Conservation (phyloP, 2,888 invertebrate genomes). For the Eledona agricola region DNA sequence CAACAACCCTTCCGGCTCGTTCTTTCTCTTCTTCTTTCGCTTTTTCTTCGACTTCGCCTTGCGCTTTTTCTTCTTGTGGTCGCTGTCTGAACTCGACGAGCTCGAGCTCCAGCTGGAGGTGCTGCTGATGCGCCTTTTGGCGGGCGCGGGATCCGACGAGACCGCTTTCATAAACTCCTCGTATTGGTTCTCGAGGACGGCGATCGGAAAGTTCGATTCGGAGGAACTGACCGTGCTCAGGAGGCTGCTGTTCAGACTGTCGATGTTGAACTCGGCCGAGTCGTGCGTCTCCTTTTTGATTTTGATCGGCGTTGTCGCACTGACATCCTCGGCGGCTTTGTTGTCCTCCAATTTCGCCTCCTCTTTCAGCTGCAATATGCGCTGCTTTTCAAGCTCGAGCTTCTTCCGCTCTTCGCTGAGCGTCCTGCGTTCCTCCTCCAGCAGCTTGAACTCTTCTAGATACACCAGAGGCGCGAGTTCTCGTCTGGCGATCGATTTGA, state of each 20-base stretch:
- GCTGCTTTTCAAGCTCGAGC: conserved; percentile 43
- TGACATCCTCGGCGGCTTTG: conserved; percentile 9
- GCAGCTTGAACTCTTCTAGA: conserved; percentile 39
- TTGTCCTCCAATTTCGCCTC: conserved; percentile 29
- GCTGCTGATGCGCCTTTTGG: conserved; percentile 17
- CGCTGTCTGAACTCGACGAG: conserved; percentile 24
- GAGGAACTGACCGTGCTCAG: conserved; percentile 24
- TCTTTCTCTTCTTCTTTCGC: conserved; percentile 27
- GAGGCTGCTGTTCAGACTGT: conserved; percentile 30
- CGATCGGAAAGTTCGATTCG: conserved; percentile 34
- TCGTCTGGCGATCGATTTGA: conserved; percentile 44
- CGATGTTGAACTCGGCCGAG: conserved; percentile 22
- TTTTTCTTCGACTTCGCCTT: conserved; percentile 32
- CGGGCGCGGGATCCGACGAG: conserved; percentile 51
- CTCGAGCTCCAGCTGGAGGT: conserved; percentile 20
- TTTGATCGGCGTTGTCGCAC: conserved; percentile 19
- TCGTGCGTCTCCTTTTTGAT: conserved; percentile 31
- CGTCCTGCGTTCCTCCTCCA: conserved; percentile 36
- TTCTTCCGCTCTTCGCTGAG: conserved; percentile 41
- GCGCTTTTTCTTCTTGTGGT: conserved; percentile 22
- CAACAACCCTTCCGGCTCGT: conserved; percentile 18
- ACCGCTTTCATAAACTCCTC: conserved; percentile 70
- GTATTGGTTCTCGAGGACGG: conserved; percentile 62
- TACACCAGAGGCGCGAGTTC: conserved; percentile 31
- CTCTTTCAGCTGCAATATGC: conserved; percentile 42